Evolutionary conservation across 2,797 vertebrate species (phyloP).

Genomic region (Chelmon rostratus): DNA sequence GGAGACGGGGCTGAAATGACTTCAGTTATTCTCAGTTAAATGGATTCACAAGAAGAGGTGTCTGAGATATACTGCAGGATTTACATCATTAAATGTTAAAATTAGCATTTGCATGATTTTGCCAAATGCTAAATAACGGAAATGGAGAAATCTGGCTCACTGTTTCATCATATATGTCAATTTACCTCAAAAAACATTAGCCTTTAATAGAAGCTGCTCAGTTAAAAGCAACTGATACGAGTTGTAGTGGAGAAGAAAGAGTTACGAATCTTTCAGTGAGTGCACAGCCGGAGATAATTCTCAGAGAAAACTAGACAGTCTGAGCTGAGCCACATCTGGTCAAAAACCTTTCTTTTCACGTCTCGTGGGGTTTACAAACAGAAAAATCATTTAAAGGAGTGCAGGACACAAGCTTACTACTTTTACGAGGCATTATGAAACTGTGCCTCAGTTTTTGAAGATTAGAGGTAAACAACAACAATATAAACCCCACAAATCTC

Average conservation of each 20-base stretch:
- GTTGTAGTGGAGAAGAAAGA: neutral
- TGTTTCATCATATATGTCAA: neutral
- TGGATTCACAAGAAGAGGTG: neutral
- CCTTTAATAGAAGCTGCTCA: neutral
- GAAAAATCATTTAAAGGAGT: constrained; percentile 53
- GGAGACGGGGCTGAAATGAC: constrained; percentile 11
- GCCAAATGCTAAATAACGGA: constrained; percentile 1
- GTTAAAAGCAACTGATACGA: neutral
- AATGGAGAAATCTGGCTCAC: constrained; percentile 1
- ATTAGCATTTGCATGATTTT: neutral
- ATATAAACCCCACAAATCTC: constrained; percentile 75
- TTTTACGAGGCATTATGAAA: constrained; percentile 77
- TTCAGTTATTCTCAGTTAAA: constrained; percentile 4
- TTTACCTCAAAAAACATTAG: neutral
- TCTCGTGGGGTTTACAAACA: constrained; percentile 41
- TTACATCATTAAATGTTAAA: neutral
- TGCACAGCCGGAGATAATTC: constrained; percentile 19
- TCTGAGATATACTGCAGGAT: neutral
- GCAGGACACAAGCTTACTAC: constrained; percentile 65
- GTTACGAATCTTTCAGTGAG: constrained; percentile 12
- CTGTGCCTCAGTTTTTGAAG: constrained; percentile 70
- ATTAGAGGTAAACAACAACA: constrained; percentile 79
- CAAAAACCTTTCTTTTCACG: constrained; percentile 13
- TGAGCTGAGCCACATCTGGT: constrained; percentile 49
- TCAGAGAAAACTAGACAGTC: constrained; percentile 34